phyloP scores from a whole-genome alignment of 2,113 vertebrate genomes.

The Tapirus terrestris region DNA sequence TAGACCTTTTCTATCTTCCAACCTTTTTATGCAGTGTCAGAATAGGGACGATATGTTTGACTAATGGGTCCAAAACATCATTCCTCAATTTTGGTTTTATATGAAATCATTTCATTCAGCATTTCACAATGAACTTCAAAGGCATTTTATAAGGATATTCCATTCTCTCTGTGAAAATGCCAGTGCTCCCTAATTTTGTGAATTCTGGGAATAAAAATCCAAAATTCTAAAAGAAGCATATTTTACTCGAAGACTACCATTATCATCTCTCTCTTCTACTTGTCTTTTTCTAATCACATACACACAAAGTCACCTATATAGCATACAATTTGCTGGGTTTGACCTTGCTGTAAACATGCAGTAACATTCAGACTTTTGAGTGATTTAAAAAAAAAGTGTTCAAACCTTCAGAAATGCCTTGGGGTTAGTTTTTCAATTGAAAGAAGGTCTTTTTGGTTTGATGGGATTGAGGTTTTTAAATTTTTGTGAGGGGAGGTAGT shows the following conservation, averaged over 20 bases:
- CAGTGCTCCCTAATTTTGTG: neutral
- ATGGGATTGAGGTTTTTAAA: neutral
- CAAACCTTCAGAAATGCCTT: neutral
- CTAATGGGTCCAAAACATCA: neutral
- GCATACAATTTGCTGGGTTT: neutral
- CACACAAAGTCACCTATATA: neutral
- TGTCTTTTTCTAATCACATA: neutral
- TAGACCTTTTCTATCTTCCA: neutral
- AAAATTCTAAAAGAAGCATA: neutral
- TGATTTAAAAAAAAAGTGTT: neutral
- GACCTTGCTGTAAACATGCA: neutral
- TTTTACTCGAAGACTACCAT: neutral
- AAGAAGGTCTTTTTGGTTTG: neutral
- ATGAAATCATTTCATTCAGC: neutral
- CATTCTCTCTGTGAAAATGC: slow-evolving; percentile 26
- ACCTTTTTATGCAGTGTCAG: neutral
- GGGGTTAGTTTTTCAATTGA: neutral
- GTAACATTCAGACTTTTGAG: neutral
- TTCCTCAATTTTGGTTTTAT: neutral
- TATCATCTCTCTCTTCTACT: neutral
- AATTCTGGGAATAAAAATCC: slow-evolving; percentile 28
- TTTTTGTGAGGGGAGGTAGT: neutral
- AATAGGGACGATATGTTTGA: neutral
- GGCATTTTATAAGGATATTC: neutral
- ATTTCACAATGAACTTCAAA: slow-evolving; percentile 17